Evolutionary conservation across 2,113 vertebrate species (phyloP).

Genomic region (Addax nasomaculatus): DNA sequence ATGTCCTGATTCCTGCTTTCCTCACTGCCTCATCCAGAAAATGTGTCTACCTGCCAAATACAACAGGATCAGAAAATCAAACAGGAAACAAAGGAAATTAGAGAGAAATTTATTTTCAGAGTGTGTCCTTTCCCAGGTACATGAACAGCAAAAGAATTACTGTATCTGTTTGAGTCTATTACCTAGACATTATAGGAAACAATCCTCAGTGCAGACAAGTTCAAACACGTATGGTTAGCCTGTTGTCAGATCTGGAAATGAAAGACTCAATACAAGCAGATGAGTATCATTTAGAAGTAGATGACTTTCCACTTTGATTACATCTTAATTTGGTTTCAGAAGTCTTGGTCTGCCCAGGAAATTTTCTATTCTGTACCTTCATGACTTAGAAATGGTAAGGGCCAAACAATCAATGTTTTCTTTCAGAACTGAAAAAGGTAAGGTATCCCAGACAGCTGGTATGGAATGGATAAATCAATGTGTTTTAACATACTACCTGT

Average conservation of each 20-base stretch:
- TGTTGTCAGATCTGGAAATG: background rate
- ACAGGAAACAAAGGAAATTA: constrained; percentile 1
- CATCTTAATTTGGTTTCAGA: background rate
- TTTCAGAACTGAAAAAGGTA: background rate
- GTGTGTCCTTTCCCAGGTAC: background rate
- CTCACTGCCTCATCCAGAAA: background rate
- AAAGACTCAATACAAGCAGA: background rate
- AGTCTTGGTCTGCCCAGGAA: background rate
- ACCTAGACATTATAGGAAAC: background rate
- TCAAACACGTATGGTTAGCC: background rate
- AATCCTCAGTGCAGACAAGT: background rate
- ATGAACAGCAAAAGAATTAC: background rate
- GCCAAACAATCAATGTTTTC: background rate
- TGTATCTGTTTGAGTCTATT: background rate
- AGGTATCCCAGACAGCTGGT: background rate
- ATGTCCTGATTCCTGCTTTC: constrained; percentile 8
- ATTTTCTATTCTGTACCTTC: background rate
- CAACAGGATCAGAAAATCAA: constrained; percentile 8
- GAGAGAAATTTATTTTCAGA: background rate
- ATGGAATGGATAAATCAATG: background rate
- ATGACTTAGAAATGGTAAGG: background rate
- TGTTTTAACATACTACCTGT: background rate
- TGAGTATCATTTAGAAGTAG: background rate
- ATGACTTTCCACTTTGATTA: background rate
- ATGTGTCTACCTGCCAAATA: constrained; percentile 22